Evolutionary conservation across 2,113 vertebrate genomes (phyloP).

Genomic region (Pontoporia blainvillei): DNA sequence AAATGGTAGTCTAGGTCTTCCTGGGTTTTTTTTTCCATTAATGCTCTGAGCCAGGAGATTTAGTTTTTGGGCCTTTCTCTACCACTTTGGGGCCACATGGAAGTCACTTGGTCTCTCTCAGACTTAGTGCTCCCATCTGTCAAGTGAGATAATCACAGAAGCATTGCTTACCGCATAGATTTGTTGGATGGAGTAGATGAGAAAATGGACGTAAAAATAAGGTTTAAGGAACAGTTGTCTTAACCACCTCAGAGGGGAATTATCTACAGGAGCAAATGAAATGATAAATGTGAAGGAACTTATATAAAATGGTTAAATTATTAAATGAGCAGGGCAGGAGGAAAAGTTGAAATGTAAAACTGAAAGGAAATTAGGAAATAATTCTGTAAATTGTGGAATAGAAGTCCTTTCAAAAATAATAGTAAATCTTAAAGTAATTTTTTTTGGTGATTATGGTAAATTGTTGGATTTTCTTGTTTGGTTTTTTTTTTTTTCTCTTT

Average conservation of each 20-base stretch:
- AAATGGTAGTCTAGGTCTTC: not conserved
- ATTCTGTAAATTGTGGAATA: not conserved
- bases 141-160: not conserved
- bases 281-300: not conserved
- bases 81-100: not conserved
- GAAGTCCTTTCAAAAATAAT: not conserved
- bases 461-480: not conserved
- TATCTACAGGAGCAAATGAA: not conserved
- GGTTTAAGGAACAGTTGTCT: not conserved
- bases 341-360: not conserved
- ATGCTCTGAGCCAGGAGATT: not conserved
- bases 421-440: not conserved
- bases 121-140: not conserved
- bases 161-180: not conserved
- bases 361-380: slow-evolving; percentile 6
- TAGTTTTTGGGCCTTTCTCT: not conserved
- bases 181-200: not conserved
- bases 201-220: not conserved
- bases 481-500: not conserved
- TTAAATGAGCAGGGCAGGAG: not conserved
- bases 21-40: not conserved
- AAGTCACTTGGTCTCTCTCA: not conserved
- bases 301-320: not conserved
- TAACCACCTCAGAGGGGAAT: not conserved
- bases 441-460: slow-evolving; percentile 1